These are phyloP conservation scores for Orchesella cincta DNA, from an alignment of 1,140 invertebrate species.

Conservation along the genomic window DNA sequence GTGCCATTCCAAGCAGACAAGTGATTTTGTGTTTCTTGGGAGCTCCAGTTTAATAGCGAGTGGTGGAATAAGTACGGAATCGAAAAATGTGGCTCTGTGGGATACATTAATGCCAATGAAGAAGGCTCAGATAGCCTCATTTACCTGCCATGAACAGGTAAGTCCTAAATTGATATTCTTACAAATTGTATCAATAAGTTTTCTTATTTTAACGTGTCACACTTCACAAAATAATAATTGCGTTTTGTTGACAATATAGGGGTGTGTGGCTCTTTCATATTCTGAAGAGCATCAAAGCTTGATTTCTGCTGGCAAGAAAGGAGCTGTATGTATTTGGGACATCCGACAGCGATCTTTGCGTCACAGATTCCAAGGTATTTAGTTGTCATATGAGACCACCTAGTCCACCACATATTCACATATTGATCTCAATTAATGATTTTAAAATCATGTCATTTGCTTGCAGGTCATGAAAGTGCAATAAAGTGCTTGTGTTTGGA, in stretches of 20 bases:
- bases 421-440: background rate
- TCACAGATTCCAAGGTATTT: conserved; percentile 80
- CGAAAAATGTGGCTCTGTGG: conserved; percentile 97
- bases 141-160: conserved; percentile 80
- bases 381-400: conserved; percentile 31
- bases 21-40: conserved; percentile 96
- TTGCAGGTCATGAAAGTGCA: conserved; percentile 75
- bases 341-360: conserved; percentile 82
- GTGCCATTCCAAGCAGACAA: conserved; percentile 95
- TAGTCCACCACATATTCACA: background rate
- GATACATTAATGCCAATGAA: conserved; percentile 94
- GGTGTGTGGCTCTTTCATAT: conserved; percentile 79
- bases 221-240: background rate
- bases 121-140: conserved; percentile 89
- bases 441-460: conserved; percentile 45
- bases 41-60: conserved; percentile 97
- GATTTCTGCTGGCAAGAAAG: conserved; percentile 93
- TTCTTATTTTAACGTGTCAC: no score
- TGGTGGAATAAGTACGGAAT: conserved; percentile 93
- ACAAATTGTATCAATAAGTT: background rate
- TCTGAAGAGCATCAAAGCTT: conserved; percentile 85
- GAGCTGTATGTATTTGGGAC: conserved; percentile 93
- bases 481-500: conserved; percentile 94
- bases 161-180: background rate
- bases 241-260: conserved; percentile 58